Percentiles rank a stretch among this genome's conserved stretches.
Evolutionary conservation across 2,888 invertebrate genomes (phyloP).

Genomic region (Craniophora ligustri): DNA sequence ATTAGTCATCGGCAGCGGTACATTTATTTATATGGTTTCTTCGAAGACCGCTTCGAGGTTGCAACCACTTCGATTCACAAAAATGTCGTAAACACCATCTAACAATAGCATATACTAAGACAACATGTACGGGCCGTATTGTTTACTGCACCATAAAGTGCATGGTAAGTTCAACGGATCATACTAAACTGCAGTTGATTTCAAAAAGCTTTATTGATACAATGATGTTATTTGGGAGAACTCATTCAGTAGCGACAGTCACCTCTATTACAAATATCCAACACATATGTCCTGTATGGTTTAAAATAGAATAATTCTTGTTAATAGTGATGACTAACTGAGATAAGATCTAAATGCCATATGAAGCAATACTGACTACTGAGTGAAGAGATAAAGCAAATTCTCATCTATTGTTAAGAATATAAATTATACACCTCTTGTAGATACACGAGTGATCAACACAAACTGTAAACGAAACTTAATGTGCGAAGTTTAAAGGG

Average conservation of each 20-base stretch:
- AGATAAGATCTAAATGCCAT: slow-evolving; percentile 33
- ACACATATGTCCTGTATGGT: background rate
- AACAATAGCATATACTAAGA: slow-evolving; percentile 44
- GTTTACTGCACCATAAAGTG: slow-evolving; percentile 21
- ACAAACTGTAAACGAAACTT: slow-evolving; percentile 20
- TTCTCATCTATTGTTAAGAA: slow-evolving; percentile 39
- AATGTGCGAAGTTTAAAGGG: slow-evolving; percentile 13
- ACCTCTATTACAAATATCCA: background rate
- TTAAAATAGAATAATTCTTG: slow-evolving; percentile 6
- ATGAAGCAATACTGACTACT: slow-evolving; percentile 30
- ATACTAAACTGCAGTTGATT: slow-evolving; percentile 6
- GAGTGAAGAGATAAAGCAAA: slow-evolving; percentile 29
- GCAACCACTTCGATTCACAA: slow-evolving; percentile 57
- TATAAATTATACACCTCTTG: slow-evolving; percentile 22
- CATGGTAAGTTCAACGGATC: slow-evolving; percentile 14
- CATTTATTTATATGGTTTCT: slow-evolving; percentile 54
- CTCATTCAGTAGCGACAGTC: too few relatives aligned
- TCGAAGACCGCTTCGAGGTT: slow-evolving; percentile 46
- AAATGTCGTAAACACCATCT: slow-evolving; percentile 49
- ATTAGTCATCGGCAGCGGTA: slow-evolving; percentile 53
- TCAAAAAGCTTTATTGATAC: slow-evolving; percentile 9
- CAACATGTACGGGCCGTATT: slow-evolving; percentile 13
- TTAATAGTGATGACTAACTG: slow-evolving; percentile 23
- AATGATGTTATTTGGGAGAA: too few relatives aligned
- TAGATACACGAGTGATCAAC: slow-evolving; percentile 27